Evolutionary conservation across 2,113 vertebrate genomes (phyloP).

Genomic region (Nansenia antarctica): DNA sequence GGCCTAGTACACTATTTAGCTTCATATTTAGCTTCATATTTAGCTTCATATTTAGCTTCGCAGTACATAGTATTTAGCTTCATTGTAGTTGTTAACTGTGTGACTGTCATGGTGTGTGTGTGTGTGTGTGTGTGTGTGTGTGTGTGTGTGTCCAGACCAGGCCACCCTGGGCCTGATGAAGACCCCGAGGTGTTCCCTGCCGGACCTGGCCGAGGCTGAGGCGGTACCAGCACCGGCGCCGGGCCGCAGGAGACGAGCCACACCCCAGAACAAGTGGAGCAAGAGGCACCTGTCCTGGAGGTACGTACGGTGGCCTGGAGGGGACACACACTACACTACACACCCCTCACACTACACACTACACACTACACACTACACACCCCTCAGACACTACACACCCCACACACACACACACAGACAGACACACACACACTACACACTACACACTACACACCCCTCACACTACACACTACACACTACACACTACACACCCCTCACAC

Average conservation of each 20-base stretch:
- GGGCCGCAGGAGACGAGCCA: constrained; percentile 76
- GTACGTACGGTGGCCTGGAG: too few species aligned
- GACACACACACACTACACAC: not conserved
- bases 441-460: not conserved
- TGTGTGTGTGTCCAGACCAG: constrained; percentile 74
- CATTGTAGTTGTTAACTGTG: too few species aligned
- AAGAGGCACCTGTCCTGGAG: constrained; percentile 97
- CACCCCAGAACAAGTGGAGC: constrained; percentile 83
- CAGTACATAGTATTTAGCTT: too few species aligned
- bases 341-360: not conserved
- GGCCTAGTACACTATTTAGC: too few species aligned
- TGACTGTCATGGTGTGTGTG: too few species aligned
- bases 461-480: too few species aligned
- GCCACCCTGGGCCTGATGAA: constrained; percentile 91
- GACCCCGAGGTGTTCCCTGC: constrained; percentile 93
- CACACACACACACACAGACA: too few species aligned
- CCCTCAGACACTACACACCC: too few species aligned
- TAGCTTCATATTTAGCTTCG: too few species aligned
- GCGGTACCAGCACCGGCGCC: constrained; percentile 29
- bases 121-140: constrained; percentile 5
- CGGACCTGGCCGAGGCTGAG: constrained; percentile 73
- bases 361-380: not conserved
- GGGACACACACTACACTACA: not conserved
- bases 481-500: too few species aligned
- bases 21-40: too few species aligned